A percentile compares a stretch with the other conserved stretches of the same genome.
These are phyloP conservation scores for Clavelina lepadiformis DNA, from an alignment of 23 tunicate species.

Conservation along the genomic window DNA sequence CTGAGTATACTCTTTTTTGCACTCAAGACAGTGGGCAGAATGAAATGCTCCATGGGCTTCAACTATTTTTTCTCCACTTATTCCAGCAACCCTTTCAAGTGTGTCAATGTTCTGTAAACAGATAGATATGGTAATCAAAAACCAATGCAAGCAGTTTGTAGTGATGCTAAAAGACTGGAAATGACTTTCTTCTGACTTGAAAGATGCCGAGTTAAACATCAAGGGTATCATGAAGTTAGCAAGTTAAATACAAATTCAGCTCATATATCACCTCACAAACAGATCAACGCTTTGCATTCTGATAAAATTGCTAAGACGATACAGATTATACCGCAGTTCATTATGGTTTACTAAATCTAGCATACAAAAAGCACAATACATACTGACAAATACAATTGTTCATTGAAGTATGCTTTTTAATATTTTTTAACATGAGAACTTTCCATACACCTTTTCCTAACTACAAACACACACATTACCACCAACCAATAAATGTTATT, in stretches of 20 bases:
- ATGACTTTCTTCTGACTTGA: background rate
- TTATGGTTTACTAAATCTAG: too few species aligned
- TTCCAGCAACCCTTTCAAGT: conserved; percentile 71
- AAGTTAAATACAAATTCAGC: background rate
- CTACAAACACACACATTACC: too few species aligned
- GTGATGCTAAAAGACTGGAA: background rate
- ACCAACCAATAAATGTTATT: too few species aligned
- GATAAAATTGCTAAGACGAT: too few species aligned
- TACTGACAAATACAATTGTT: too few species aligned
- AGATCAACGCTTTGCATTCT: too few species aligned
- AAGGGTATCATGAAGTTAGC: background rate
- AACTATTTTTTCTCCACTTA: conserved; percentile 68
- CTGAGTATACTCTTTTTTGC: conserved; percentile 40
- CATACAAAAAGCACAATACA: too few species aligned
- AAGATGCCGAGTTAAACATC: background rate
- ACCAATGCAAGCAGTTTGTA: background rate
- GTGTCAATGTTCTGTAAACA: conserved; percentile 75
- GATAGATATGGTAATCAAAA: background rate
- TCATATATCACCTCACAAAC: too few species aligned
- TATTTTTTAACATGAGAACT: too few species aligned
- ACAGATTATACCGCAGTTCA: too few species aligned
- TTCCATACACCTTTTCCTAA: too few species aligned
- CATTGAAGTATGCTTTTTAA: too few species aligned
- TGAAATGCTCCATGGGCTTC: conserved; percentile 93
- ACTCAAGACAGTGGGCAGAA: conserved; percentile 60